Percentiles rank a stretch among this genome's conserved stretches.
phyloP scores from a whole-genome alignment of 2,888 invertebrate species.

The Cephus spinipes region DNA sequence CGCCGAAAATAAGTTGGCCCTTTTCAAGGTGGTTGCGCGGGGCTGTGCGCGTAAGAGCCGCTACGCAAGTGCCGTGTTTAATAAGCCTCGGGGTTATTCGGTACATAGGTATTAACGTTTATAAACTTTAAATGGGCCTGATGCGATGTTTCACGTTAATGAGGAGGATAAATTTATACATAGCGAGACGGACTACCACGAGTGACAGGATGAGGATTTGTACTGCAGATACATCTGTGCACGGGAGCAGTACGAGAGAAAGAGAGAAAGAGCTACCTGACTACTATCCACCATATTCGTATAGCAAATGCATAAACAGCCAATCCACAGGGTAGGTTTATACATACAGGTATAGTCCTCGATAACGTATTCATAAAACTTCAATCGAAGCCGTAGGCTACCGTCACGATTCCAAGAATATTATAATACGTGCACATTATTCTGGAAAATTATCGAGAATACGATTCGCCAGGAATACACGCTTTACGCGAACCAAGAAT shows the following conservation, averaged over 20 bases:
- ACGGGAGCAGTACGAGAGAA: constrained; percentile 1
- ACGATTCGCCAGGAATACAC: background rate
- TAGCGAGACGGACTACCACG: constrained; percentile 26
- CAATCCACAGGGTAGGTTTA: background rate
- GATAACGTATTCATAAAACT: constrained; percentile 59
- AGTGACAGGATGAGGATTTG: background rate
- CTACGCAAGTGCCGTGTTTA: background rate
- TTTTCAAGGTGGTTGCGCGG: background rate
- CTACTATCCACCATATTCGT: background rate
- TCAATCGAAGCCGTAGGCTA: constrained; percentile 53
- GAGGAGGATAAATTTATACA: constrained; percentile 56
- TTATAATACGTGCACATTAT: constrained; percentile 47
- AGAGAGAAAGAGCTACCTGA: background rate
- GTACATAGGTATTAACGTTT: constrained; percentile 51
- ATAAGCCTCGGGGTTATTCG: constrained; percentile 38
- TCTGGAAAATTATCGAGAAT: constrained; percentile 55
- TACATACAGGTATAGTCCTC: constrained; percentile 16
- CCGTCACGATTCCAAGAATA: constrained; percentile 53
- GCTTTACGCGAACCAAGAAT: background rate
- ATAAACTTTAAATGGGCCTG: constrained; percentile 51
- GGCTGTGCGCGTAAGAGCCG: constrained; percentile 28
- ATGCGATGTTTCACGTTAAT: constrained; percentile 55
- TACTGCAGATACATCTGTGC: constrained; percentile 7
- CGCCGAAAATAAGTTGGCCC: constrained; percentile 23
- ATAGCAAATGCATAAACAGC: background rate